phyloP scores from a whole-genome alignment of 2,113 vertebrate genomes.

The Datnioides undecimradiatus region DNA sequence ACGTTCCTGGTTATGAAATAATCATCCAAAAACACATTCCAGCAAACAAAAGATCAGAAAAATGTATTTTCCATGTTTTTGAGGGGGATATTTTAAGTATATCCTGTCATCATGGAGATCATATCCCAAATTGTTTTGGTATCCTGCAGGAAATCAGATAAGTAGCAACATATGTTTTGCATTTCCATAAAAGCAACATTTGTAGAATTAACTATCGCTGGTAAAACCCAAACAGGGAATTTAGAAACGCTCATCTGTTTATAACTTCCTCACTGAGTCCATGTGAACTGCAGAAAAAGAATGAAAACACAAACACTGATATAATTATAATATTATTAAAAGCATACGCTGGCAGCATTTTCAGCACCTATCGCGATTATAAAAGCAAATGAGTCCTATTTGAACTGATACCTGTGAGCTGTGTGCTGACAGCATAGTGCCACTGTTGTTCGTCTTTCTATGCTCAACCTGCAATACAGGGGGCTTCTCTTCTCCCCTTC shows the following conservation, averaged over 20 bases:
- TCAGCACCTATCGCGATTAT: not conserved
- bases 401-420: slow-evolving; percentile 1
- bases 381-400: not conserved
- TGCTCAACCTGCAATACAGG: not conserved
- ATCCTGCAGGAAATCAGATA: slow-evolving; percentile 77
- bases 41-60: slow-evolving; percentile 56
- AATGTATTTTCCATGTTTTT: slow-evolving; percentile 60
- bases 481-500: slow-evolving; percentile 6
- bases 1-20: slow-evolving; percentile 37
- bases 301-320: not conserved
- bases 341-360: too few species aligned
- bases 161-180: slow-evolving; percentile 78
- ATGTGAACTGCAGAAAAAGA: not conserved
- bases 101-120: slow-evolving; percentile 62
- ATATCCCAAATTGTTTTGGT: slow-evolving; percentile 80
- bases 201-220: slow-evolving; percentile 74
- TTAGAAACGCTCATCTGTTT: slow-evolving; percentile 61
- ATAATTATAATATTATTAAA: too few species aligned
- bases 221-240: slow-evolving; percentile 62
- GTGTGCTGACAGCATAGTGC: slow-evolving; percentile 3
- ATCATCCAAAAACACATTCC: slow-evolving; percentile 51
- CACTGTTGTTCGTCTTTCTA: slow-evolving; percentile 32
- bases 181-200: slow-evolving; percentile 80
- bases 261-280: slow-evolving; percentile 36
- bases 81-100: slow-evolving; percentile 49